Conservation (phyloP, 2,797 vertebrate species). For the Pteropus rufus region DNA sequence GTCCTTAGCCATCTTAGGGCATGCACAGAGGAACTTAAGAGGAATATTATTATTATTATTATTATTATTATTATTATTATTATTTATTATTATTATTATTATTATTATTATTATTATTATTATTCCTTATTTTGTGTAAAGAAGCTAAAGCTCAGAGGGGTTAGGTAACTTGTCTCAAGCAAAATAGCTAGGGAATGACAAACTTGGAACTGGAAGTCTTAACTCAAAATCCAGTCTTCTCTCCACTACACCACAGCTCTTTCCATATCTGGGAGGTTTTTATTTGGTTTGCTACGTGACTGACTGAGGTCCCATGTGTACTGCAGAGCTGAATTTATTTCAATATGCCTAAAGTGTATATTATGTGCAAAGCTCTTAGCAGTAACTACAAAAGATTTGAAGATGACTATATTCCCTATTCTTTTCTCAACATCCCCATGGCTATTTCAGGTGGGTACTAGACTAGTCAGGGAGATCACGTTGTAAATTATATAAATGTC, state of each 20-base stretch:
- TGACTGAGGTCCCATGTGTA: background rate
- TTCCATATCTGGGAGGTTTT: background rate
- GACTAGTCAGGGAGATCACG: too few relatives aligned
- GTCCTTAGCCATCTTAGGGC: background rate
- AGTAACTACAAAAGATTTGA: background rate
- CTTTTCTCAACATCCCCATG: too few relatives aligned
- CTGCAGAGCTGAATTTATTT: background rate
- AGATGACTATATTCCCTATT: background rate
- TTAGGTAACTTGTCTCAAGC: background rate
- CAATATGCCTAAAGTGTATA: background rate
- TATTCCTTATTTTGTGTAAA: background rate
- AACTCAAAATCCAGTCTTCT: background rate
- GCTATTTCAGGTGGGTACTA: too few relatives aligned
- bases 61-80: background rate
- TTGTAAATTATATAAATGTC: too few relatives aligned
- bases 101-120: background rate
- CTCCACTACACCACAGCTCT: background rate
- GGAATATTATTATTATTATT: background rate
- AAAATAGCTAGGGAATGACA: background rate
- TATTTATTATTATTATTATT: background rate
- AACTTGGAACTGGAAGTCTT: background rate
- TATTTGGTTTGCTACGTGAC: background rate
- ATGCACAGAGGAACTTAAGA: background rate
- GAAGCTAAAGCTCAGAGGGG: background rate
- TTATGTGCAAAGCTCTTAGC: background rate